These are phyloP conservation scores for Oreochromis grahami DNA, from an alignment of 2,797 vertebrate genomes.

Conservation along the genomic window DNA sequence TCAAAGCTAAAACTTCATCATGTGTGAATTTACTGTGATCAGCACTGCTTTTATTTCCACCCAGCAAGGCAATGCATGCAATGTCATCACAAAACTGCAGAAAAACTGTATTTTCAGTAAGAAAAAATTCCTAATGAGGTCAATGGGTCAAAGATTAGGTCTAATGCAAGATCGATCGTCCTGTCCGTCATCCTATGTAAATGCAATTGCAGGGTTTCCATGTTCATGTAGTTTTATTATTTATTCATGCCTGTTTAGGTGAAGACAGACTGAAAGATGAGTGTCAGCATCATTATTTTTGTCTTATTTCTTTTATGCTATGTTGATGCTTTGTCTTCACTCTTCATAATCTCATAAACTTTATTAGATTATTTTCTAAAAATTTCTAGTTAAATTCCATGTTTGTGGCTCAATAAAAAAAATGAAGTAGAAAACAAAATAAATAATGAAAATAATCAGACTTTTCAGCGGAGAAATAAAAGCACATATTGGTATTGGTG, in stretches of 20 bases:
- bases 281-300: background rate
- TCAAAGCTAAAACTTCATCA: background rate
- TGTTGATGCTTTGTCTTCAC: background rate
- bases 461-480: background rate
- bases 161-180: background rate
- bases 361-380: background rate
- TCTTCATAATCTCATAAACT: background rate
- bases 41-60: background rate
- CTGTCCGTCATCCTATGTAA: background rate
- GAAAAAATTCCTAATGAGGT: slow-evolving; percentile 18
- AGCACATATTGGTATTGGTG: background rate
- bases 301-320: background rate
- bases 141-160: background rate
- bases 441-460: background rate
- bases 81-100: background rate
- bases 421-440: background rate
- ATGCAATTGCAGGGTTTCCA: background rate
- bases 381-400: background rate
- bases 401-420: background rate
- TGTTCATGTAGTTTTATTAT: background rate
- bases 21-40: background rate
- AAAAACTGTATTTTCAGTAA: background rate
- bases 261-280: background rate
- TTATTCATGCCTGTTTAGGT: background rate
- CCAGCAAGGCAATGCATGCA: background rate